Conservation (phyloP, 1,140 invertebrate species). For the Camponotus pennsylvanicus region DNA sequence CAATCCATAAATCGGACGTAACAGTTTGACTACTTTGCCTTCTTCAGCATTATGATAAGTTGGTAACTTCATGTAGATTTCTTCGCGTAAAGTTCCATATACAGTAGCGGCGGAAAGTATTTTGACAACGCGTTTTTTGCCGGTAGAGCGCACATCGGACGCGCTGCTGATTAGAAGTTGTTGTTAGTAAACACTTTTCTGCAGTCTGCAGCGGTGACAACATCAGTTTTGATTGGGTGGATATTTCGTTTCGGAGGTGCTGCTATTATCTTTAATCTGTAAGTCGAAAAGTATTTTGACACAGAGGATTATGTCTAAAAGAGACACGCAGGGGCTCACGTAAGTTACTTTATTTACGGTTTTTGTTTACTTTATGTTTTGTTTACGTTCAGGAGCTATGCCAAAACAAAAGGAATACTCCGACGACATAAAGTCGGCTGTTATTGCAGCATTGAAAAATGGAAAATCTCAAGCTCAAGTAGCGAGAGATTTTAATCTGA, state of each 20-base stretch:
- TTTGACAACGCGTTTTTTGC: not conserved
- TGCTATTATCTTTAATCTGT: slow-evolving; percentile 4
- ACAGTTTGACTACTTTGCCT: too few relatives aligned
- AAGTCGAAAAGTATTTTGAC: slow-evolving; percentile 17
- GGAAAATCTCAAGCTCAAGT: slow-evolving; percentile 1
- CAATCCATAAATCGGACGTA: too few relatives aligned
- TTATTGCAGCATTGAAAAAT: not conserved
- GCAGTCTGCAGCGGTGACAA: not conserved
- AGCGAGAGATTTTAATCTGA: slow-evolving; percentile 1
- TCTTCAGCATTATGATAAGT: too few relatives aligned
- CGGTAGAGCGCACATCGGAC: not conserved
- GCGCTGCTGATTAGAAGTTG: not conserved
- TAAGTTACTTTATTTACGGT: not conserved
- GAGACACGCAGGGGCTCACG: not conserved
- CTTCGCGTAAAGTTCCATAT: too few relatives aligned
- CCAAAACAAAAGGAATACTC: not conserved
- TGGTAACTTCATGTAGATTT: too few relatives aligned
- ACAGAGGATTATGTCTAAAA: not conserved
- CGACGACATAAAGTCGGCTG: not conserved
- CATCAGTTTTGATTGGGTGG: not conserved
- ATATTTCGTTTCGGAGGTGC: not conserved
- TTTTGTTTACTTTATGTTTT: not conserved
- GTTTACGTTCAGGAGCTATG: not conserved
- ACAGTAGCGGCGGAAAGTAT: not conserved
- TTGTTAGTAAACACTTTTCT: not conserved